A percentile compares a stretch with the other conserved stretches of the same genome.
Evolutionary conservation across 1,140 invertebrate species (phyloP).

Genomic region (Aphis gossypii): DNA sequence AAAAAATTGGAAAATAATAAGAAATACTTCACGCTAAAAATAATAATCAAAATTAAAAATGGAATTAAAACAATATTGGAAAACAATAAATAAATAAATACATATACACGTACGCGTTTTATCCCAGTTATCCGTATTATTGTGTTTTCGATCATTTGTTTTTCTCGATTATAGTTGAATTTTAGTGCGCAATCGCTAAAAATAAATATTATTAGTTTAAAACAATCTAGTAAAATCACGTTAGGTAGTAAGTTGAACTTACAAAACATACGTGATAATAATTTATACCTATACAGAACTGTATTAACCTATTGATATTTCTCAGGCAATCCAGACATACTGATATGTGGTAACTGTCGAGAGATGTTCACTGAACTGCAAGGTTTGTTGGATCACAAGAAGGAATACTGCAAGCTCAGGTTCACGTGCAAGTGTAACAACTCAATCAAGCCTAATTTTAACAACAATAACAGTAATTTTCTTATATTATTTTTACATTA

Average conservation of each 20-base stretch:
- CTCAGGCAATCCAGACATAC: conserved; percentile 82
- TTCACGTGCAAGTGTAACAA: conserved; percentile 83
- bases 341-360: conserved; percentile 88
- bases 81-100: no score
- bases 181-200: neutral
- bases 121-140: neutral
- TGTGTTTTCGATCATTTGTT: neutral
- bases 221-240: neutral
- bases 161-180: neutral
- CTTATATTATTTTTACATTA: neutral
- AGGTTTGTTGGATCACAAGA: conserved; percentile 85
- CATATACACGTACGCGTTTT: no score
- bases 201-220: neutral
- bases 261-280: neutral
- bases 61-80: neutral
- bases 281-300: neutral
- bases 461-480: conserved; percentile 60
- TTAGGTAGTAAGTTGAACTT: neutral
- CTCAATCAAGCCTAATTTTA: conserved; percentile 62
- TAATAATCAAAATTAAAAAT: neutral
- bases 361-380: conserved; percentile 83
- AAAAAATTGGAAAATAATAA: neutral
- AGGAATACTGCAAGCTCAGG: conserved; percentile 82
- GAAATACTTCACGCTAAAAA: neutral
- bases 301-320: neutral